Evolutionary conservation across 2,888 invertebrate species (phyloP).

Genomic region (Glaucopsyche alexis): DNA sequence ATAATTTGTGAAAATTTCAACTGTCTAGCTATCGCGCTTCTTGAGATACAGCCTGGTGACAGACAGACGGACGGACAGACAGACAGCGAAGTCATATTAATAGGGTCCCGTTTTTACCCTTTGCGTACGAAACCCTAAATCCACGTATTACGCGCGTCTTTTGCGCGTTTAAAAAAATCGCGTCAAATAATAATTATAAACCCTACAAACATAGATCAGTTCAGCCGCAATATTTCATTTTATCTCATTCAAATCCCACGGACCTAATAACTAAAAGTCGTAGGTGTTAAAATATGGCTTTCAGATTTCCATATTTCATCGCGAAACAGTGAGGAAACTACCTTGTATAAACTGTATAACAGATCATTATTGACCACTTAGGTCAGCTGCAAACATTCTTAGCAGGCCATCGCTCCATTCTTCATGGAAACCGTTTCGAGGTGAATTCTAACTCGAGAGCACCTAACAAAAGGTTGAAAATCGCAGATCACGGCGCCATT

Average conservation of each 20-base stretch:
- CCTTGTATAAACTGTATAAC: constrained; percentile 64
- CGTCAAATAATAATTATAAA: no score
- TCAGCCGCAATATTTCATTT: no score
- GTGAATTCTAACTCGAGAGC: constrained; percentile 50
- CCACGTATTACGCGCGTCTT: no score
- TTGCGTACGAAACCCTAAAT: no score
- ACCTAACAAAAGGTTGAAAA: constrained; percentile 49
- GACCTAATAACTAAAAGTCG: constrained; percentile 6
- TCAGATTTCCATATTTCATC: constrained; percentile 48
- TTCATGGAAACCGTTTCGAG: constrained; percentile 43
- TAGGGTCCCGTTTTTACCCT: no score
- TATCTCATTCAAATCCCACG: background rate
- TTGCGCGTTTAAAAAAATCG: no score
- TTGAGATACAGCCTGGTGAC: no score
- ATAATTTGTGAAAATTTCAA: no score
- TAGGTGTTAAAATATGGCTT: constrained; percentile 35
- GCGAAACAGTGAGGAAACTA: constrained; percentile 59
- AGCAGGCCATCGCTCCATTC: constrained; percentile 71
- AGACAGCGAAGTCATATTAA: no score
- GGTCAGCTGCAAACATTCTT: constrained; percentile 76
- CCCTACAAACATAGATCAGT: no score
- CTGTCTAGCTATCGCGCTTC: no score
- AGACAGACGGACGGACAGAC: no score
- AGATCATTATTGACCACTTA: constrained; percentile 77
- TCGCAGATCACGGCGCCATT: constrained; percentile 44